These are phyloP conservation scores for Apostichopus japonicus DNA, from an alignment of 35 echinoderm and acorn worm species.

Conservation along the genomic window DNA sequence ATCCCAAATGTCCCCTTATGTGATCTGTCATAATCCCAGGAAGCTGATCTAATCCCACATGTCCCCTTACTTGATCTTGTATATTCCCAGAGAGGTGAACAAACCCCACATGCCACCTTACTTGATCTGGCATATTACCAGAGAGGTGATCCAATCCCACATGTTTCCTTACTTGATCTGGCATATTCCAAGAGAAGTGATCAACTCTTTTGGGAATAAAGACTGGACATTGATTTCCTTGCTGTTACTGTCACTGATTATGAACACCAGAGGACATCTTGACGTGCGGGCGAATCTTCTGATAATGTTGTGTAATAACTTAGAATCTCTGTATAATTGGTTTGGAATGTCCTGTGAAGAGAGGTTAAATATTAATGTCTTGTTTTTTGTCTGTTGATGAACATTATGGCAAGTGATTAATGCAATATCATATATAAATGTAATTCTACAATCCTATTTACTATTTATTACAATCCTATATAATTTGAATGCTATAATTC, in stretches of 20 bases:
- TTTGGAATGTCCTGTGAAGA: slow-evolving; percentile 85
- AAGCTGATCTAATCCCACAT: too few species aligned
- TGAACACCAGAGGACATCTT: slow-evolving; percentile 86
- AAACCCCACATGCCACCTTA: neutral
- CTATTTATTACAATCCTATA: too few species aligned
- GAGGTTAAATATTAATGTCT: neutral
- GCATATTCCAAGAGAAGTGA: slow-evolving; percentile 62
- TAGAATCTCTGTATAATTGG: slow-evolving; percentile 78
- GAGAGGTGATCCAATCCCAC: too few species aligned
- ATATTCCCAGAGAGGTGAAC: slow-evolving; percentile 61
- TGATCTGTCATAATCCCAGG: too few species aligned
- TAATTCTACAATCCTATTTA: too few species aligned
- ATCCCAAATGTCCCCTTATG: too few species aligned
- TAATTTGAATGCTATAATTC: too few species aligned
- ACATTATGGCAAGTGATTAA: too few species aligned
- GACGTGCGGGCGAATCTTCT: slow-evolving; percentile 69
- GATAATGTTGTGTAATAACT: slow-evolving; percentile 77
- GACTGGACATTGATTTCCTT: slow-evolving; percentile 77
- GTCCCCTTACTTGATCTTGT: too few species aligned
- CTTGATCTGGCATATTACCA: too few species aligned
- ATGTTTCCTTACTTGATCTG: slow-evolving; percentile 76
- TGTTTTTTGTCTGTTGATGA: too few species aligned
- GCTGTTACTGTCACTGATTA: slow-evolving; percentile 83
- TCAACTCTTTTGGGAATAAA: slow-evolving; percentile 83
- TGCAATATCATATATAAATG: too few species aligned